Evolutionary conservation across 1,140 invertebrate species (phyloP).

Genomic region (Hirudo medicinalis): DNA sequence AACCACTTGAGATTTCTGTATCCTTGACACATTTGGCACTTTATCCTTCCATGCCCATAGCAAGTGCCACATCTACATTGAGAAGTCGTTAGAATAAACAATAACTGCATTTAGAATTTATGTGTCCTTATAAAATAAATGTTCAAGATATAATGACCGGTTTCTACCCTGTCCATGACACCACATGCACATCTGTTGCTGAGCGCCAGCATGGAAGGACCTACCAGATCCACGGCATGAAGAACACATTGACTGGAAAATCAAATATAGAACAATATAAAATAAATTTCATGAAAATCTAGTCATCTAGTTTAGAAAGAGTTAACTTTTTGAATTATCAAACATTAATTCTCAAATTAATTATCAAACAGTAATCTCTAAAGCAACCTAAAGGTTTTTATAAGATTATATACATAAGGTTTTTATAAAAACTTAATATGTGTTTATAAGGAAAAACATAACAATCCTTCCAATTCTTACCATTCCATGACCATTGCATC

Average conservation of each 20-base stretch:
- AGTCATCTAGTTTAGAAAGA: no score
- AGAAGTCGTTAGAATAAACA: background rate
- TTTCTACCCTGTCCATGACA: slow-evolving; percentile 25
- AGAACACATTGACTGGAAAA: slow-evolving; percentile 1
- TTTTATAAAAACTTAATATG: no score
- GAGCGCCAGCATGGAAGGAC: background rate
- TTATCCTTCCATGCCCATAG: slow-evolving; percentile 24
- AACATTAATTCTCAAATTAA: no score
- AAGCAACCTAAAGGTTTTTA: no score
- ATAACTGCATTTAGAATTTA: background rate
- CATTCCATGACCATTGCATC: slow-evolving; percentile 28
- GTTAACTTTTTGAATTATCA: no score
- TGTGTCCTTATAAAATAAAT: no score
- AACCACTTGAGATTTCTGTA: slow-evolving; percentile 29
- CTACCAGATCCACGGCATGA: slow-evolving; percentile 5
- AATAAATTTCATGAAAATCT: background rate
- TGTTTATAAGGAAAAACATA: no score
- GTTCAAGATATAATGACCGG: background rate
- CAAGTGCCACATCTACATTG: slow-evolving; percentile 25
- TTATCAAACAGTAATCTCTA: no score
- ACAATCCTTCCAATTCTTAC: slow-evolving; percentile 22
- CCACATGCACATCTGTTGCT: slow-evolving; percentile 20
- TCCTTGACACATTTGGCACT: slow-evolving; percentile 31
- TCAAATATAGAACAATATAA: background rate
- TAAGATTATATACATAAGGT: no score